phyloP scores from a whole-genome alignment of 2,113 vertebrate genomes.

The Oreochromis aureus region DNA sequence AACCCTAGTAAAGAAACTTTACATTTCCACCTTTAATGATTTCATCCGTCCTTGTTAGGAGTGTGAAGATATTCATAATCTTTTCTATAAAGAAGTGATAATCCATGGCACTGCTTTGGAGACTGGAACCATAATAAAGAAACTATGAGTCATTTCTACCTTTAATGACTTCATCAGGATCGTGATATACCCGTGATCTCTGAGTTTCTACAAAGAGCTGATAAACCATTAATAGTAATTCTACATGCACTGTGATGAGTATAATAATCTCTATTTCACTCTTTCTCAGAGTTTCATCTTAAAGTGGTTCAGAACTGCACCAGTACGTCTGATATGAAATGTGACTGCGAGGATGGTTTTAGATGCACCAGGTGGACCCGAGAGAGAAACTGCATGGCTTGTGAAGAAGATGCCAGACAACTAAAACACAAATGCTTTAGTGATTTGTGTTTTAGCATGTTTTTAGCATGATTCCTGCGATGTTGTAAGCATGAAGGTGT shows the following conservation, averaged over 20 bases:
- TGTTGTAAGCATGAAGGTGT: conserved; percentile 40
- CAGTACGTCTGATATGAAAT: conserved; percentile 4
- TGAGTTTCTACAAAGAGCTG: not conserved
- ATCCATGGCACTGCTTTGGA: not conserved
- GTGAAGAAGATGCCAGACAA: not conserved
- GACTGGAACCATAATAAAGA: conserved; percentile 58
- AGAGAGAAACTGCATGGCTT: not conserved
- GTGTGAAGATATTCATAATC: too few species aligned
- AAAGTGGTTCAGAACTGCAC: conserved; percentile 36
- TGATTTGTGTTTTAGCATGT: not conserved
- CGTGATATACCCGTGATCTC: rapidly evolving
- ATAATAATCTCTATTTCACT: not conserved
- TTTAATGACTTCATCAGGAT: not conserved
- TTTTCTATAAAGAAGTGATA: too few species aligned
- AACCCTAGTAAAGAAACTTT: conserved; percentile 29
- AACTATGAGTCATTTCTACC: not conserved
- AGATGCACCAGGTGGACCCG: rapidly evolving
- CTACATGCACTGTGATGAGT: not conserved
- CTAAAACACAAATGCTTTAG: conserved; percentile 51
- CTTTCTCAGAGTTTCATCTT: conserved; percentile 30
- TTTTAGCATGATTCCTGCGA: conserved; percentile 44
- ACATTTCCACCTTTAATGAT: not conserved
- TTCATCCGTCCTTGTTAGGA: not conserved
- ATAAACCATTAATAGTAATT: not conserved
- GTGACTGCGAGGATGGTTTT: conserved; percentile 42